A percentile compares a stretch with the other conserved stretches of the same genome.
Evolutionary conservation across 2,113 vertebrate genomes (phyloP).

Genomic region (Eidolon helvum): DNA sequence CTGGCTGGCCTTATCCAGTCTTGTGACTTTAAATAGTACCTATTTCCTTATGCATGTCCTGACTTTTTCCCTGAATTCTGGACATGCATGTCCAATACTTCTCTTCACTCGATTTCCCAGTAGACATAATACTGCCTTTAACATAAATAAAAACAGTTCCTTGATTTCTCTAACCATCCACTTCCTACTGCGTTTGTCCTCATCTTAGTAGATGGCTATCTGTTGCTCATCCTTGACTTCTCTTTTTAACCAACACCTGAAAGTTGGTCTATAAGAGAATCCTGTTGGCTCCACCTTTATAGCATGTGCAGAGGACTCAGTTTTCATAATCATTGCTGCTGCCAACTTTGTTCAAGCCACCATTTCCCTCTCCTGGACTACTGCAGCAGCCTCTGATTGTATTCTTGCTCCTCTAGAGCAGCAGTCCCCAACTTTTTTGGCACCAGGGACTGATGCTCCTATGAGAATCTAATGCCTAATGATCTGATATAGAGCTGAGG

Average conservation of each 20-base stretch:
- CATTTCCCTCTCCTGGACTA: neutral
- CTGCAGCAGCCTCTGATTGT: neutral
- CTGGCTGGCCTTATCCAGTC: neutral
- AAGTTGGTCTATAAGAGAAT: neutral
- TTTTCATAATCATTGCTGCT: neutral
- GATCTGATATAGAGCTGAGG: no score
- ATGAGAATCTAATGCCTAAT: no score
- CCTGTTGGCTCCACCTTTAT: neutral
- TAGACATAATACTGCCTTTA: neutral
- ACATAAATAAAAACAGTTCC: neutral
- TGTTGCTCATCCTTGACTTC: neutral
- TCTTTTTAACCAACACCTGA: neutral
- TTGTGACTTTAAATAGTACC: neutral
- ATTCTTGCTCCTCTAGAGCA: neutral
- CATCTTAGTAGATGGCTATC: neutral
- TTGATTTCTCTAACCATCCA: neutral
- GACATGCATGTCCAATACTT: neutral
- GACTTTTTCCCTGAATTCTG: neutral
- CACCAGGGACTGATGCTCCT: no score
- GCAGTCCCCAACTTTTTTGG: no score
- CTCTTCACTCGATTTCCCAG: neutral
- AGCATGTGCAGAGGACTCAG: neutral
- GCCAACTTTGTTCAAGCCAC: neutral
- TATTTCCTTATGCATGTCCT: neutral
- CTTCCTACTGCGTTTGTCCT: neutral